Conservation (phyloP, 1,140 invertebrate species). For the Drosophila eugracilis region DNA sequence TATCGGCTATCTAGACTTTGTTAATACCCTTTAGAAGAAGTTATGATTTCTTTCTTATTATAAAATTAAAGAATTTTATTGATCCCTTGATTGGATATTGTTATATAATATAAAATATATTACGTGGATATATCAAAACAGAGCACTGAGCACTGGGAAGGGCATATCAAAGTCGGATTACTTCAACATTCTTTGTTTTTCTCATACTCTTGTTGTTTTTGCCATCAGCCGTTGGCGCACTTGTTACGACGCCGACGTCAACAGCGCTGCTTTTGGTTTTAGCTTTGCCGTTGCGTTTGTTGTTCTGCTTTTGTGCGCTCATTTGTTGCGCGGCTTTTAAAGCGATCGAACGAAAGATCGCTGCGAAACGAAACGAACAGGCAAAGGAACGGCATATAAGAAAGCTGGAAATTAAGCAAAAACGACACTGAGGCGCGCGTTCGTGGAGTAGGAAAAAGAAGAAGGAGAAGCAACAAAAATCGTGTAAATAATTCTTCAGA, state of each 20-base stretch:
- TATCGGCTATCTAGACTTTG: slow-evolving; percentile 1
- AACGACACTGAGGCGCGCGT: slow-evolving; percentile 53
- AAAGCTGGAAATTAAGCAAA: slow-evolving; percentile 8
- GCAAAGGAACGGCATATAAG: slow-evolving; percentile 13
- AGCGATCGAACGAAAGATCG: slow-evolving; percentile 51
- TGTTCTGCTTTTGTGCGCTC: slow-evolving; percentile 63
- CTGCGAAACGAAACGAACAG: slow-evolving; percentile 23
- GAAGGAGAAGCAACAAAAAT: slow-evolving; percentile 16
- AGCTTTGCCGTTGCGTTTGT: slow-evolving; percentile 35
- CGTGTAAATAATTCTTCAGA: slow-evolving; percentile 61
- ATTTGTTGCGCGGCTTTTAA: slow-evolving; percentile 75
- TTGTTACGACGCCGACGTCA: slow-evolving; percentile 68
- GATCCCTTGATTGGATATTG: too few relatives aligned
- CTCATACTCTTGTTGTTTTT: slow-evolving; percentile 18
- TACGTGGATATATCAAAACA: too few relatives aligned
- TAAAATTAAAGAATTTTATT: background rate
- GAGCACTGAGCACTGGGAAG: too few relatives aligned
- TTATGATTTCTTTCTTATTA: too few relatives aligned
- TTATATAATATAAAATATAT: too few relatives aligned
- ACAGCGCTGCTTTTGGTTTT: slow-evolving; percentile 34
- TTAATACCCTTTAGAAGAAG: background rate
- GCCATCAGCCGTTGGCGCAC: slow-evolving; percentile 52
- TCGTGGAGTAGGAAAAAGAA: slow-evolving; percentile 43
- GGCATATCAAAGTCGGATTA: background rate
- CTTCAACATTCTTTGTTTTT: background rate